phyloP scores from a whole-genome alignment of 2,888 invertebrate genomes.

The Drosophila conformis region DNA sequence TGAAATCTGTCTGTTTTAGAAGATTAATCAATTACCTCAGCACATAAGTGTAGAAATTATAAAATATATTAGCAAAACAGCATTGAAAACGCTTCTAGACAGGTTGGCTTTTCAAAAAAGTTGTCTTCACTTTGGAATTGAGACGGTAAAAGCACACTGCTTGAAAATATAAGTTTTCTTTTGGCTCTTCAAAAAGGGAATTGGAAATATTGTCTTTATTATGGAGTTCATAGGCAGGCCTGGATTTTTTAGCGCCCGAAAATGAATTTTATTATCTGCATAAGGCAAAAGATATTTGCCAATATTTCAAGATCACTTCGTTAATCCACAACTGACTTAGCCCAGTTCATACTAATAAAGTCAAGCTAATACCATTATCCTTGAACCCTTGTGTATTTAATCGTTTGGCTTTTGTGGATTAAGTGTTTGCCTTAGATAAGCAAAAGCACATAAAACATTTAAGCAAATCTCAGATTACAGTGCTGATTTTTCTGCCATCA shows the following conservation, averaged over 20 bases:
- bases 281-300: neutral
- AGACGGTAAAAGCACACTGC: neutral
- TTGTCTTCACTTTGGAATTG: neutral
- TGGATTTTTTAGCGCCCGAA: no score
- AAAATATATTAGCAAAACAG: neutral
- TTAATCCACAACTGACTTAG: neutral
- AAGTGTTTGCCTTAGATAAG: neutral
- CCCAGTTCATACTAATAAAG: neutral
- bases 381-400: neutral
- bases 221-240: no score
- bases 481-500: neutral
- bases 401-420: neutral
- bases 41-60: neutral
- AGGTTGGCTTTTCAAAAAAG: neutral
- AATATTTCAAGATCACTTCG: neutral
- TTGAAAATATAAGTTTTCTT: no score
- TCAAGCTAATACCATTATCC: neutral
- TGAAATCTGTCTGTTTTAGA: neutral
- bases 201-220: no score
- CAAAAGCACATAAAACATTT: neutral
- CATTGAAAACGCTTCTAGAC: neutral
- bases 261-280: neutral
- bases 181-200: no score
- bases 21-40: neutral
- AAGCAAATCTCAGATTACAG: neutral